phyloP scores from a whole-genome alignment of 1,140 invertebrate species.

The Micrasema minimum region DNA sequence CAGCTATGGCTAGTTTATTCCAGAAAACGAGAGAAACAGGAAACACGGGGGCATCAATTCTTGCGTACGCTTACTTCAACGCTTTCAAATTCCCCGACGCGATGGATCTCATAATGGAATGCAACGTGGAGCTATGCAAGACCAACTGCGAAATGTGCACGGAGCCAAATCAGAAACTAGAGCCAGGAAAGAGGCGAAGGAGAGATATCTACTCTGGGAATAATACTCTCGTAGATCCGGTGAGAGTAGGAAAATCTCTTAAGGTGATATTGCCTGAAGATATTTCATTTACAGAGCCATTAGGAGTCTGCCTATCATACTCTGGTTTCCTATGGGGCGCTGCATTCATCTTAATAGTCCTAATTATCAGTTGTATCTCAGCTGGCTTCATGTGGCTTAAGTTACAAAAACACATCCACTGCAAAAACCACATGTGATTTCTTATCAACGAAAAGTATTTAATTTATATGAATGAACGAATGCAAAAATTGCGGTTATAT shows the following conservation, averaged over 20 bases:
- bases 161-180: conserved; percentile 73
- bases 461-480: too few relatives aligned
- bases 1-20: conserved; percentile 82
- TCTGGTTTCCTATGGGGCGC: conserved; percentile 62
- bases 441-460: conserved; percentile 18
- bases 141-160: conserved; percentile 81
- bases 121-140: conserved; percentile 87
- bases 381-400: conserved; percentile 52
- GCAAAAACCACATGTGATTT: conserved; percentile 48
- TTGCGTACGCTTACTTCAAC: conserved; percentile 84
- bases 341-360: conserved; percentile 58
- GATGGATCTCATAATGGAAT: conserved; percentile 86
- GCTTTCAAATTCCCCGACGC: conserved; percentile 91
- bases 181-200: conserved; percentile 69
- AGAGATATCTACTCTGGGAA: conserved; percentile 64
- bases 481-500: too few relatives aligned
- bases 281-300: conserved; percentile 58
- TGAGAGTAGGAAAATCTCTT: conserved; percentile 71
- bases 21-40: conserved; percentile 81
- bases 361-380: conserved; percentile 56
- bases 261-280: conserved; percentile 76
- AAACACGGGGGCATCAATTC: conserved; percentile 78
- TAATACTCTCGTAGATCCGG: conserved; percentile 66
- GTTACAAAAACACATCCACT: conserved; percentile 48
- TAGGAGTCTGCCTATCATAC: conserved; percentile 61